Conservation (phyloP, 2,113 vertebrate species). For the Morone chrysops region DNA sequence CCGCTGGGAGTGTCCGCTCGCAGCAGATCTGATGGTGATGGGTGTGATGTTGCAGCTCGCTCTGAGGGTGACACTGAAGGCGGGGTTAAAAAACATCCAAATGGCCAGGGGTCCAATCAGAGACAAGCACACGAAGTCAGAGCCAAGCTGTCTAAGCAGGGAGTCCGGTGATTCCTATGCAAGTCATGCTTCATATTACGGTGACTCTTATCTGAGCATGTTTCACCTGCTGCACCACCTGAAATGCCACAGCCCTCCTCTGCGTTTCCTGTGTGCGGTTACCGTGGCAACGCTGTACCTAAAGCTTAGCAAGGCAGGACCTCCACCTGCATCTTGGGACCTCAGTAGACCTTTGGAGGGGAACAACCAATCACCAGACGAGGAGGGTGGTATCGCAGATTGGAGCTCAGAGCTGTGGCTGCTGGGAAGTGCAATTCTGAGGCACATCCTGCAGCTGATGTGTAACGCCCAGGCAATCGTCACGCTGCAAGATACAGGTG, state of each 20-base stretch:
- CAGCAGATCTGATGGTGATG: conserved; percentile 83
- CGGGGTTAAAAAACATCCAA: conserved; percentile 82
- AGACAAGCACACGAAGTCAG: neutral
- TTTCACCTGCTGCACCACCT: conserved; percentile 89
- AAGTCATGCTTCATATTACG: conserved; percentile 72
- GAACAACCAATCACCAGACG: conserved; percentile 24
- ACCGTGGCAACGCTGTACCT: conserved; percentile 86
- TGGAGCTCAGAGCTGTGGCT: conserved; percentile 73
- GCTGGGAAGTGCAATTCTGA: conserved; percentile 89
- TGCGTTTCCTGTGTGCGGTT: conserved; percentile 87
- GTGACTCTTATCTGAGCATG: conserved; percentile 85
- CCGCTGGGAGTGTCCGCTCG: conserved; percentile 87
- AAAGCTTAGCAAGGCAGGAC: conserved; percentile 75
- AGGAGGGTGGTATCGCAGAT: neutral
- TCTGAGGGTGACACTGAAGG: conserved; percentile 88
- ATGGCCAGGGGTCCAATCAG: conserved; percentile 50
- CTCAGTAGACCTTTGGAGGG: neutral
- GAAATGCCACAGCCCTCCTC: conserved; percentile 81
- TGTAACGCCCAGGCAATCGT: conserved; percentile 93
- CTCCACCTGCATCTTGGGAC: conserved; percentile 55
- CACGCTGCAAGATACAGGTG: conserved; percentile 80
- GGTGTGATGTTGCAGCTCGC: conserved; percentile 91
- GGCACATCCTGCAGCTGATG: conserved; percentile 91
- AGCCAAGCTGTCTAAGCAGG: neutral
- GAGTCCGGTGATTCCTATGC: conserved; percentile 5